Evolutionary conservation across 2,797 vertebrate species (phyloP), one percentile per base, ranked within the genome.

Genomic region (Iguana delicatissima): DNA sequence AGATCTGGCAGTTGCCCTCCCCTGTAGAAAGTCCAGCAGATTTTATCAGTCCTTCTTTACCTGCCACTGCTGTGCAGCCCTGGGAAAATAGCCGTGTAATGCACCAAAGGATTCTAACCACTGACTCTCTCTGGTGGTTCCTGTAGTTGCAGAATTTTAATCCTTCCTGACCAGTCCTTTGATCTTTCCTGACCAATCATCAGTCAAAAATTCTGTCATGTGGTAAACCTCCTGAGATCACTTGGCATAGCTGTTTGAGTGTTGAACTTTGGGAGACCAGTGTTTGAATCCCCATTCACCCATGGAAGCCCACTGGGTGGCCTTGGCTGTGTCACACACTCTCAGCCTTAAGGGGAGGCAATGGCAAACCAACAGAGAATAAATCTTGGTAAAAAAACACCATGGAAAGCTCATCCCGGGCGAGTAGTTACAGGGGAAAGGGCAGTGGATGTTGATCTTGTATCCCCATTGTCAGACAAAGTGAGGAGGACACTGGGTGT

Each of bases 401-500:
- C 24, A 14, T 29, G 32, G 29, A 3, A 69, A 32, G 69, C 16
- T 6, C 46, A 20, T 90, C 55, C 38, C 59, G 20, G 26, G 42
- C 67, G 42, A 57, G 72, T 87, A 55, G 69, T 13, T 8, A n/a
- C 24, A 29, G 69, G 59, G 35, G 46, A 29, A 82, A 62, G n/a
- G 80, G 62, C 64, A 42, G 24, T 29, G 52, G 69, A 62, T 62
- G 89, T 67, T 87, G 80, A 69, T 55, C 24, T 55, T 24, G 16
- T 55, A 42, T 72, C 26, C n/a, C 32, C 42, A 32, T 74, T 9
- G 38, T 46, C 69, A 9, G 1, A 13, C 69, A 87, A 22, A 26
- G 4, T 1, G 79, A 64, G 55, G 69, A 64, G 55, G 79, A 16
- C 10, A 3, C 12, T 93, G 89, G 91, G 89, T 91, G 79, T 3